A percentile compares a stretch with the other conserved stretches of the same genome.
phyloP scores from a whole-genome alignment of 2,113 vertebrate species.

The Pongo abelii region DNA sequence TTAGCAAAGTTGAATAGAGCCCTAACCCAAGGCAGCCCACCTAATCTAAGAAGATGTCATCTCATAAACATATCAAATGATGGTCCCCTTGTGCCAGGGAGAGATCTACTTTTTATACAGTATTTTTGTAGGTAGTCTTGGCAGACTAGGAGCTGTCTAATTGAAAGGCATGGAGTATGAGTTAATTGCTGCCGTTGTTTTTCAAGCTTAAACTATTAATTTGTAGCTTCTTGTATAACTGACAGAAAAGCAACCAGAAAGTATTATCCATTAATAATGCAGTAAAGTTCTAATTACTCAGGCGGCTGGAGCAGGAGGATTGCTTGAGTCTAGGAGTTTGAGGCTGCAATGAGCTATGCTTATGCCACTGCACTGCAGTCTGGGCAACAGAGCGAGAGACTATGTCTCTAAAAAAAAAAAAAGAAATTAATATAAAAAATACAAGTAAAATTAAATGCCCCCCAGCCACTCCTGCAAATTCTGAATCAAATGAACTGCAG shows the following conservation, averaged over 20 bases:
- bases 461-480: slow-evolving; percentile 56
- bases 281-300: slow-evolving; percentile 27
- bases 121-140: background rate
- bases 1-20: slow-evolving; percentile 36
- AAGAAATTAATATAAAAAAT: no score
- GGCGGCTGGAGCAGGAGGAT: no score
- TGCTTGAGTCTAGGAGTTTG: no score
- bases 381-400: no score
- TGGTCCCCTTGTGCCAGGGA: background rate
- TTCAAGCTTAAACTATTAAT: slow-evolving; percentile 65
- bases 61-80: background rate
- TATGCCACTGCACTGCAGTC: no score
- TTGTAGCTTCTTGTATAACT: slow-evolving; percentile 57
- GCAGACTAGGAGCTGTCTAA: slow-evolving; percentile 41
- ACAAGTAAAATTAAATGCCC: background rate
- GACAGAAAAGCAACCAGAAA: slow-evolving; percentile 46
- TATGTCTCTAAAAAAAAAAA: no score
- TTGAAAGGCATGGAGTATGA: accelerated
- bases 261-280: background rate
- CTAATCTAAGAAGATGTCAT: background rate
- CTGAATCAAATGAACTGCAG: slow-evolving; percentile 73
- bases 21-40: slow-evolving; percentile 1
- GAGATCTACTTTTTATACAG: background rate
- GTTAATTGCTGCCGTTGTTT: background rate
- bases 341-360: no score